Base-by-base conservation (phyloP, 2,113 vertebrate species). In the Austrofundulus limnaeus region DNA sequence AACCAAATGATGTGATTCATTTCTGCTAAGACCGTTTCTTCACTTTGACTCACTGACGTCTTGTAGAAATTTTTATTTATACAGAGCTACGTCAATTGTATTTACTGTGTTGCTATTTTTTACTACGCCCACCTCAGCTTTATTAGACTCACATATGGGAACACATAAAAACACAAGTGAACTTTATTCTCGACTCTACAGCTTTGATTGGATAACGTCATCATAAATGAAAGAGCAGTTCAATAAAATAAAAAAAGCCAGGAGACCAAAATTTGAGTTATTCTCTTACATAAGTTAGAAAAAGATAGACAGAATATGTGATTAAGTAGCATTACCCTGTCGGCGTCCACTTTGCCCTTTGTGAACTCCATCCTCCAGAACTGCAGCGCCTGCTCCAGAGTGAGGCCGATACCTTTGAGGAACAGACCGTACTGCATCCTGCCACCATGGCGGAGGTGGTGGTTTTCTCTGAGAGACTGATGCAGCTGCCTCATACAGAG, bases 381-480 rank as follows among this genome's bases (percentile, higher is more conserved):
- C 64, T 97, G 95, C 85, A 99, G 76, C 0, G 97, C 96, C 83
- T 99, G 97, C 10, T 99, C 96, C 81, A 99, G 73, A 1, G 97
- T 95, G 37, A 99, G 85, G 58, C 97, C 96, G 0, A 99, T 95
- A 61, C 96, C 96, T 69, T 99, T 99, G 5, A 99, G 89, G 88
- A 96, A 99, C 39, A 99, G 95, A 0, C 97, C 97, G 0, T 98
- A 99, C 41, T 99, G 97, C 96, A 99, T 96, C 0, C 96, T 94
- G 9, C 97, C 97, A 0, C 97, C 97, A 0, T 99, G 97, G 0
- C 97, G 95, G 20, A 99, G 95, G 56, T 99, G 97, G 75, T 99
- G 97, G 81, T 85, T 94, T 16, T 98, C 97, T 24, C 94, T 88
- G 1, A 99, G 87, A 11, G 90, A 80, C 86, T 91, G 93, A 86